Evolutionary conservation across 1,140 invertebrate genomes (phyloP).

Genomic region (Polypedilum vanderplanki): DNA sequence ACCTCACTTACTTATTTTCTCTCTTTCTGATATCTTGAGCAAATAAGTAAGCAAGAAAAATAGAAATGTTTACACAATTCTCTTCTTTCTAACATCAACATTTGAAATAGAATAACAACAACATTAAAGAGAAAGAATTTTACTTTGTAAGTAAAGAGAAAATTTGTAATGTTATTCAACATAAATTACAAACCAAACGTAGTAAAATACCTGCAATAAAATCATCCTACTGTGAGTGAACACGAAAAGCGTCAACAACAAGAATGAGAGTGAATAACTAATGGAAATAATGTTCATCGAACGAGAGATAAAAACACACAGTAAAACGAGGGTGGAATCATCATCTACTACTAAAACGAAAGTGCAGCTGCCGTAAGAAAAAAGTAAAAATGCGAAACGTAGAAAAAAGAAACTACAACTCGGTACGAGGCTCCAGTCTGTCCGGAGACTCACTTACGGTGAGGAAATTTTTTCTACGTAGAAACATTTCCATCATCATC

Average conservation of each 20-base stretch:
- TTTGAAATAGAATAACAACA: too few relatives aligned
- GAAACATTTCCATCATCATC: conserved; percentile 28
- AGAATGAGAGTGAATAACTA: conserved; percentile 12
- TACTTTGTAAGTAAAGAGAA: too few relatives aligned
- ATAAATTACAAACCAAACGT: too few relatives aligned
- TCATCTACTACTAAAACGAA: neutral
- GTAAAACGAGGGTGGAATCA: neutral
- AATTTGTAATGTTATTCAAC: too few relatives aligned
- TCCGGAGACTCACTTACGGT: conserved; percentile 8
- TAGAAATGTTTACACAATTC: too few relatives aligned
- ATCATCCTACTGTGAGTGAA: too few relatives aligned
- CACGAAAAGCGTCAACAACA: conserved; percentile 1
- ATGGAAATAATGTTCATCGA: neutral
- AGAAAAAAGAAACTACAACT: conserved; percentile 23
- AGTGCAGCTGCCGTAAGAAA: conserved; percentile 15
- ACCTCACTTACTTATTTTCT: too few relatives aligned
- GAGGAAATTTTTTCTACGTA: conserved; percentile 25
- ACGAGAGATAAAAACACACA: neutral
- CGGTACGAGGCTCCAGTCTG: neutral
- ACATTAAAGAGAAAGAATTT: too few relatives aligned
- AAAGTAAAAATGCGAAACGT: conserved; percentile 20
- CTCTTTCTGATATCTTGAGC: too few relatives aligned
- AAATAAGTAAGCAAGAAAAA: too few relatives aligned
- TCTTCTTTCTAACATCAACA: too few relatives aligned
- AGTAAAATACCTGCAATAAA: too few relatives aligned